phyloP scores from a whole-genome alignment of 2,888 invertebrate species.

The Pegoplata infirma region DNA sequence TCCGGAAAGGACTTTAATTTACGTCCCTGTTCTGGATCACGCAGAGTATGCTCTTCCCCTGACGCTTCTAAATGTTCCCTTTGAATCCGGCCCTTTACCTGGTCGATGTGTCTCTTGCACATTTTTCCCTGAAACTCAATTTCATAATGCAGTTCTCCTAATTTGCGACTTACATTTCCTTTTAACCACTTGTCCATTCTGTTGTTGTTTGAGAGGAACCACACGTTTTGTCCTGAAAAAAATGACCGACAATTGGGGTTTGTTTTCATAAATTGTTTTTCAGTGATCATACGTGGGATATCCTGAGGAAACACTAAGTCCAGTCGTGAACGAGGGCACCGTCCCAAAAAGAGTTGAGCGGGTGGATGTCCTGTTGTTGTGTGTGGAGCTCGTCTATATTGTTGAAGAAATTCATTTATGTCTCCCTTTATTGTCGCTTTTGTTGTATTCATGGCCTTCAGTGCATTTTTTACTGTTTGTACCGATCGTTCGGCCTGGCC shows the following conservation, averaged over 20 bases:
- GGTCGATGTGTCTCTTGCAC: no score
- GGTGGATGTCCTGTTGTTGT: conserved; percentile 14
- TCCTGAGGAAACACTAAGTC: no score
- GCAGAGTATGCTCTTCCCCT: background rate
- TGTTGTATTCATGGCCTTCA: conserved; percentile 48
- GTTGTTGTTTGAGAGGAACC: no score
- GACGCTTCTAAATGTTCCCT: no score
- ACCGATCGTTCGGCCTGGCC: no score
- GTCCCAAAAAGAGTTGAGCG: conserved; percentile 16
- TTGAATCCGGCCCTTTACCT: background rate
- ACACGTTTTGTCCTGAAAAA: no score
- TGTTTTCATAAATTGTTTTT: background rate
- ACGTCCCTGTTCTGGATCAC: background rate
- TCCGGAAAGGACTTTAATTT: background rate
- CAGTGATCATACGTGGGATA: no score
- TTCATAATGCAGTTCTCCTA: background rate
- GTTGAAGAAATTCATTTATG: conserved; percentile 46
- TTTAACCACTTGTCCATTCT: no score
- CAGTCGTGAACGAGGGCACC: background rate
- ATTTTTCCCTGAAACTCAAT: background rate
- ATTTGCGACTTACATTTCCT: background rate
- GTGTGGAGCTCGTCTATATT: conserved; percentile 38
- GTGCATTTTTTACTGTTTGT: conserved; percentile 47
- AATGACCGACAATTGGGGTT: no score
- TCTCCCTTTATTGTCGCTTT: conserved; percentile 31